Percentiles rank a stretch among this genome's conserved stretches.
Evolutionary conservation across 2,888 invertebrate species (phyloP).

Genomic region (Acleris cristana): DNA sequence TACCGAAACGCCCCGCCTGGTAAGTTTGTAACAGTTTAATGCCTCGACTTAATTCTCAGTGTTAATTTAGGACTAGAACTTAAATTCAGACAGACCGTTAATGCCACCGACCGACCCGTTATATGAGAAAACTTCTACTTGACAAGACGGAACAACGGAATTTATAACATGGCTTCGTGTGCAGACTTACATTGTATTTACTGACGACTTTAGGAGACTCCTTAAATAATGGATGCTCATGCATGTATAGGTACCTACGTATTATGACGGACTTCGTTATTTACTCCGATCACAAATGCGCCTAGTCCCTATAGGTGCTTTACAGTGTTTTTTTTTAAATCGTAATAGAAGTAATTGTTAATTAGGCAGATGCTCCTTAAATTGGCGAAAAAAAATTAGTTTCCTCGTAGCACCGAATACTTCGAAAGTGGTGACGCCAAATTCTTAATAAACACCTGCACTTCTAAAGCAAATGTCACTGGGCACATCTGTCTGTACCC

Average conservation of each 20-base stretch:
- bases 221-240: constrained; percentile 24
- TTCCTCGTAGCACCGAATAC: too few relatives aligned
- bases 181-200: constrained; percentile 36
- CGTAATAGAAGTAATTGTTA: neutral
- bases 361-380: too few relatives aligned
- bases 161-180: constrained; percentile 54
- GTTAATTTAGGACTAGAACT: constrained; percentile 58
- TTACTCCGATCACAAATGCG: too few relatives aligned
- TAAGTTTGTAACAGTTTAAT: constrained; percentile 40
- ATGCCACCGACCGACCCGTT: constrained; percentile 54
- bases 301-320: too few relatives aligned
- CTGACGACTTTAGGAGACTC: constrained; percentile 3
- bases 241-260: too few relatives aligned
- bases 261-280: neutral
- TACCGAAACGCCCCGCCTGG: constrained; percentile 29
- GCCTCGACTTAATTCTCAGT: constrained; percentile 52
- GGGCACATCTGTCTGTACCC: neutral
- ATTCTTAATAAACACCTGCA: too few relatives aligned
- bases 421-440: too few relatives aligned
- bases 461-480: neutral
- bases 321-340: neutral
- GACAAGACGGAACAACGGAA: constrained; percentile 54
- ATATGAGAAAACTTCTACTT: constrained; percentile 63
- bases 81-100: constrained; percentile 58
- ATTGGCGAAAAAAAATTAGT: too few relatives aligned